Evolutionary conservation across 2,888 invertebrate species (phyloP), one percentile per base, ranked within the genome.

Genomic region (Ophraella communa): DNA sequence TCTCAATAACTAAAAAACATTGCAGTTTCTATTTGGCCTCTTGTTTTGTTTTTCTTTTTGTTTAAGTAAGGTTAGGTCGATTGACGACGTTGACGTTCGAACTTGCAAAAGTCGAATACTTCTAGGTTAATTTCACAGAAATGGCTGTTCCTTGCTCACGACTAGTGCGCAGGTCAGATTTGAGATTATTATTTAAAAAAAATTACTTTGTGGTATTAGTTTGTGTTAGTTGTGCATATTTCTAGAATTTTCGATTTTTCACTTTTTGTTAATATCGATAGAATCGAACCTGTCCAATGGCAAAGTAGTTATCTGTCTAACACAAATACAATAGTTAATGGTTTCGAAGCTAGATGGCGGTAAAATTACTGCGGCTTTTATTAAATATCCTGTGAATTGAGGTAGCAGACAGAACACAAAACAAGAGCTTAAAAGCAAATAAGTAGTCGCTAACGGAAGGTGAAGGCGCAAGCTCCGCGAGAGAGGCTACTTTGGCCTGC

Each of bases 401-500:
- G 27, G 62, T 42, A 56, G 44, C 24, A 47, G 54, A 58, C 56
- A 58, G 65, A 68, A 54, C 62, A 66, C 63, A 70, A 66, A 69
- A 51, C 30, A 30, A 30, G 52, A 56, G 56, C 52, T 44, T 14
- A 20, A n/a, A 11, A 66, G 39, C 55, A 51, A 64, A 55, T 39
- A 17, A 39, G 66, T 65, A 72, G 71, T 72, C 67, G 71, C 67
- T 68, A 60, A 60, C 59, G 55, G 72, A 69, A 69, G 67, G 70
- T 69, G 69, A 71, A 59, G 68, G 76, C 75, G 78, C 75, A 76
- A 73, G 67, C 71, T 73, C 73, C 73, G 72, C 72, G 54, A 64
- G 58, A 61, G 60, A 53, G 53, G 61, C 63, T 66, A 56, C 23
- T 54, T 63, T 59, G 56, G 62, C 62, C 56, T 62, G 56, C 49